phyloP scores from a whole-genome alignment of 2,888 invertebrate species.

The Amphiduros pacificus region DNA sequence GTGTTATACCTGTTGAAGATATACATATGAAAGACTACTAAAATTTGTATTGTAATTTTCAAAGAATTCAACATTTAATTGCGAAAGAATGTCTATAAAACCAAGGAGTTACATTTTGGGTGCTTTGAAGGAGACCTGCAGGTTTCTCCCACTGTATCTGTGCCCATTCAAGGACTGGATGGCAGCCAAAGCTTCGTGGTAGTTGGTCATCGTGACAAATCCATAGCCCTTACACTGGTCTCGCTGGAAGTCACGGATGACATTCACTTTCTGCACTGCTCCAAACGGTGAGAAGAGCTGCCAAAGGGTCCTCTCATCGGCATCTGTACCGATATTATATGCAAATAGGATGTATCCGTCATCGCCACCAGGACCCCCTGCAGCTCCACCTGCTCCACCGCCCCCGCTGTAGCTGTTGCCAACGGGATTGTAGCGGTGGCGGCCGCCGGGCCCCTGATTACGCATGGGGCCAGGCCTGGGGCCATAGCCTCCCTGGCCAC shows the following conservation, averaged over 20 bases:
- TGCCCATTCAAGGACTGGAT: constrained; percentile 57
- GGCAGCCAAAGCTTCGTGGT: constrained; percentile 55
- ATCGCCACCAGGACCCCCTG: constrained; percentile 3
- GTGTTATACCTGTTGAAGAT: too few species aligned
- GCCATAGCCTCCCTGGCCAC: constrained; percentile 9
- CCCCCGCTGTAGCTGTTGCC: constrained; percentile 4
- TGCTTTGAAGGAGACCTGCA: constrained; percentile 59
- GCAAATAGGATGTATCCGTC: constrained; percentile 55
- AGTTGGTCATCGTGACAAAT: constrained; percentile 60
- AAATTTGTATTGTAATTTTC: too few species aligned
- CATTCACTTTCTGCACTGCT: constrained; percentile 57
- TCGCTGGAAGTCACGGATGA: constrained; percentile 53
- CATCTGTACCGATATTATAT: constrained; percentile 59
- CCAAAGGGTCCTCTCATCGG: constrained; percentile 57
- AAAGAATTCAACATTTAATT: too few species aligned
- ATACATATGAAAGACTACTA: too few species aligned
- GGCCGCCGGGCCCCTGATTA: neutral
- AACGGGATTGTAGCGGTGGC: neutral
- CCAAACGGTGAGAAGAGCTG: constrained; percentile 58
- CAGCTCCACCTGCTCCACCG: constrained; percentile 11
- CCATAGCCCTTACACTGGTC: constrained; percentile 58
- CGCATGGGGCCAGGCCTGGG: constrained; percentile 5
- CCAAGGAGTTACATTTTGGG: too few species aligned
- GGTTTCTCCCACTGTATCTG: constrained; percentile 48
- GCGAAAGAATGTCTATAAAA: too few species aligned